Evolutionary conservation across 2,888 invertebrate genomes (phyloP), one percentile per base, ranked within the genome.

Genomic region (Cephus pygmeus): DNA sequence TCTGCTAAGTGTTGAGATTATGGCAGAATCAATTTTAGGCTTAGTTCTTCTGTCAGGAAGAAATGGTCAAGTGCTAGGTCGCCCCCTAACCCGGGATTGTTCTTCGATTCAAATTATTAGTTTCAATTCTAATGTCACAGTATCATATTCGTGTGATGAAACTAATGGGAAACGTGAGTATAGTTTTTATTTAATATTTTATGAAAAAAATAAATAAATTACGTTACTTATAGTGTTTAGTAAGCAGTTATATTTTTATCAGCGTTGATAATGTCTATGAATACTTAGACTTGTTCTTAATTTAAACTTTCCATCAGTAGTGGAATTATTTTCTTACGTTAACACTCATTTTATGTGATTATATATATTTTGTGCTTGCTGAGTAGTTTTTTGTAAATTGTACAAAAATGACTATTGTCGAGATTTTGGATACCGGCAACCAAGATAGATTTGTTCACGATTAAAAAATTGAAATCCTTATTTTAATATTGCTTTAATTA

Each of bases 11-110:
- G 82, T 90, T 3, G 86, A 87, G 77, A 11, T 86, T 33, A 15
- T 30, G 69, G 11, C 69, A 31, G 75, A 34, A 15, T 33, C 31
- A 12, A 12, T 23, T 6, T 15, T 33, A n/a, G 68, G 93, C 76
- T 89, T 96, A 31, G 92, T 96, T 30, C 92, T 96, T 76, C 92
- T 97, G 78, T 96, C 96, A 56, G 97, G 96, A 33, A 93, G 93
- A 69, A 94, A 93, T 36, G 97, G 97, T 0, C 93, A 93, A 79
- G 92, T 95, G 4, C 92, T 96, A 76, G 94, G 94, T 40, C 85
- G 83, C 69, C 85, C 69, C 56, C 73, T 71, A 83, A 84, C 73
- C 88, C 89, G 75, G 80, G 78, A 81, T 36, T 83, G 83, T 73
- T 69, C 84, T 33, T 74, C 77, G 11, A 79, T 90, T 33, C 84